Evolutionary conservation across 2,888 invertebrate genomes (phyloP), one percentile per base, ranked within the genome.

Genomic region (Ctena decussata): DNA sequence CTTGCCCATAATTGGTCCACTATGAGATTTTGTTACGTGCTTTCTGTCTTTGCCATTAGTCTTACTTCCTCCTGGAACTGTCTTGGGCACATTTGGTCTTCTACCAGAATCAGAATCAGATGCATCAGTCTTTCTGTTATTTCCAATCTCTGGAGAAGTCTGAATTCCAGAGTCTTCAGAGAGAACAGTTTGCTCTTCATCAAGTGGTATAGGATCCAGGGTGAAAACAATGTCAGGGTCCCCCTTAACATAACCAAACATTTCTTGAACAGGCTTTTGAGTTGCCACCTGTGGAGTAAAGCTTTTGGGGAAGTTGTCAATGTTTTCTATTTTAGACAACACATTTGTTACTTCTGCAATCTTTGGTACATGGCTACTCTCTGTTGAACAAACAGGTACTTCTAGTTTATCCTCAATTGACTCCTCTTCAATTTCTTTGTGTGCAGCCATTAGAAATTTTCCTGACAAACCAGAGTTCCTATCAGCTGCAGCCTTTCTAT

Each of bases 1-100:
- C n/a, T 32, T 71, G 21, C 75, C 78, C 69, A 74, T 80, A n/a
- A 80, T 75, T 60, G 80, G 75, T 35, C 75, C 75, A 80, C 75
- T 80, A 12, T 74, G 74, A 32, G 80, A 74, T 27, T 80, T 80
- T 11, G 75, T 21, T n/a, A 32, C 57, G 27, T 39, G 75, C 35
- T 75, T 75, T 39, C 37, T 24, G 37, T 32, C 39, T 30, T 70
- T 77, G 15, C 37, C 24, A 21, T 37, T 8, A 37, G 35, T 39
- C 44, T 65, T 72, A 30, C 72, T 39, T 27, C 53, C 21, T 32
- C 32, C 74, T 41, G 73, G 39, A n/a, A 39, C 65, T 24, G 69
- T 76, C 60, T 46, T 49, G 27, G 71, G 44, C 2, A 41, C 41
- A 37, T 32, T 39, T 53, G 78, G 57, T 24, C 57, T 49, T 37